phyloP scores from a whole-genome alignment of 2,797 vertebrate genomes.

The Pogoniulus pusillus region DNA sequence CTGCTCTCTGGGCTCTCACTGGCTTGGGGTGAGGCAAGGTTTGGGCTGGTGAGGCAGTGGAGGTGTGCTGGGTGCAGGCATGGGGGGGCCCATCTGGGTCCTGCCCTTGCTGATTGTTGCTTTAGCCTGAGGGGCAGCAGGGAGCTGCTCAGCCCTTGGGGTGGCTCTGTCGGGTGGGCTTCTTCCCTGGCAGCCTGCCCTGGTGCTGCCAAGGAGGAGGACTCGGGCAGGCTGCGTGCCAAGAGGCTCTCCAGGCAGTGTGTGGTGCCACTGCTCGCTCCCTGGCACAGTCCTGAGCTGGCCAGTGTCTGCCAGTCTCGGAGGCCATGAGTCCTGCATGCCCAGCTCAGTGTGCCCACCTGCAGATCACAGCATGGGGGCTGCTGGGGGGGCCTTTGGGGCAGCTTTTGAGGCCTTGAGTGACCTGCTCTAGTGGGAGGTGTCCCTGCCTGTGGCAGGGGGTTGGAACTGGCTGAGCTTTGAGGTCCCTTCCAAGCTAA shows the following conservation, averaged over 20 bases:
- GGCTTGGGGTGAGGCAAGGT: accelerated
- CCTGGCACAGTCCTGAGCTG: accelerated
- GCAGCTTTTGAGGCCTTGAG: too few species aligned
- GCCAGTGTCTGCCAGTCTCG: too few species aligned
- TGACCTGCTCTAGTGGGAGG: too few species aligned
- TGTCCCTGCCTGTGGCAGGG: too few species aligned
- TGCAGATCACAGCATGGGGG: background rate
- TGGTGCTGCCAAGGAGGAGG: background rate
- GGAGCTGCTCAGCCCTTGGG: background rate
- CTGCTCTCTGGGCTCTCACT: background rate
- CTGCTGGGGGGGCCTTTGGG: too few species aligned
- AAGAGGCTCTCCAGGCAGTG: too few species aligned
- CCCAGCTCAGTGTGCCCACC: background rate
- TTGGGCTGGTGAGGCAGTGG: background rate
- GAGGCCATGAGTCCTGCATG: background rate
- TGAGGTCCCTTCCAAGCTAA: too few species aligned
- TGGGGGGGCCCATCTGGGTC: background rate
- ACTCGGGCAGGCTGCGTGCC: too few species aligned
- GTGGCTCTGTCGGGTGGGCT: accelerated
- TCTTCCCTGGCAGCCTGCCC: background rate
- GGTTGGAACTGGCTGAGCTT: too few species aligned
- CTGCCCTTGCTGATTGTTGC: background rate
- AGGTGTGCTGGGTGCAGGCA: accelerated
- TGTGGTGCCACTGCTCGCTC: accelerated
- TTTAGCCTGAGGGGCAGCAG: background rate